phyloP scores from a whole-genome alignment of 2,113 vertebrate genomes.

The Apteryx owenii region DNA sequence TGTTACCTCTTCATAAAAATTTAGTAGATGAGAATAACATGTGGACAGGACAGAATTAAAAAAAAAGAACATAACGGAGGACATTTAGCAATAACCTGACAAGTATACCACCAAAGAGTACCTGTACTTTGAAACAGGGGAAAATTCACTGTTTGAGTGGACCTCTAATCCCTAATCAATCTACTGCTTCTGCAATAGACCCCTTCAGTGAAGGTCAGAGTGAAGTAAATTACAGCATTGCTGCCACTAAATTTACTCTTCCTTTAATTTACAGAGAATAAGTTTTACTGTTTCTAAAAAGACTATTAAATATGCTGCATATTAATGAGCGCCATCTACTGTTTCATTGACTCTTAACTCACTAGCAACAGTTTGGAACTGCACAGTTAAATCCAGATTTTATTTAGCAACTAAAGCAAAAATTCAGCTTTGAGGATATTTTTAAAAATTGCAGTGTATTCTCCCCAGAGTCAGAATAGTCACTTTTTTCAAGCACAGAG shows the following conservation, averaged over 20 bases:
- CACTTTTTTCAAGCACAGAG: not conserved
- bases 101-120: not conserved
- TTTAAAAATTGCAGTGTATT: not conserved
- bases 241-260: not conserved
- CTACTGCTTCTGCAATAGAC: not conserved
- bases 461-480: not conserved
- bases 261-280: not conserved
- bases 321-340: conserved; percentile 55
- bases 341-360: not conserved
- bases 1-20: not conserved
- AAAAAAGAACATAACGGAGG: too few species aligned
- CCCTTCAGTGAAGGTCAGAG: not conserved
- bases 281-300: not conserved
- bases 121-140: not conserved
- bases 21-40: not conserved
- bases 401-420: not conserved
- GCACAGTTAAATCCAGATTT: not conserved
- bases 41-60: too few species aligned
- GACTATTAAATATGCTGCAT: not conserved
- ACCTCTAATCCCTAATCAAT: not conserved
- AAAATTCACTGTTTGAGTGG: not conserved
- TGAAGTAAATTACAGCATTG: not conserved
- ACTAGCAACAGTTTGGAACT: not conserved
- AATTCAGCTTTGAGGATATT: not conserved
- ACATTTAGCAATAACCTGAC: not conserved